Base-by-base conservation (phyloP, 1,140 invertebrate species). In the Mizuhopecten yessoensis region DNA sequence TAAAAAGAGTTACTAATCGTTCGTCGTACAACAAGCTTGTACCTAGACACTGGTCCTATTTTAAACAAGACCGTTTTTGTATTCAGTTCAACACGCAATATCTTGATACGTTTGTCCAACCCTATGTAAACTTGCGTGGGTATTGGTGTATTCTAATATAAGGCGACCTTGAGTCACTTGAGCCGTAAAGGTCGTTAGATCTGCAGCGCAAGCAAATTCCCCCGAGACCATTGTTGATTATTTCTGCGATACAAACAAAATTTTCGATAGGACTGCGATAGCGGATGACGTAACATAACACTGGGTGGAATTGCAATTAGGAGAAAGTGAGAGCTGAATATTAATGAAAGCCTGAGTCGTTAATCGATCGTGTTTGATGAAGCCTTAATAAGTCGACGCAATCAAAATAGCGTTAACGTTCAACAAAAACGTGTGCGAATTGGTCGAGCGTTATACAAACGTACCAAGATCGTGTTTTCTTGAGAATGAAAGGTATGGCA, bases 321-420 rank as follows among this genome's bases (percentile, higher is more conserved):
- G 23, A 3, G 57, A 75, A 75, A 75, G 23, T 29, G 57, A 29
- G 57, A 29, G 23, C 57, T 75, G 57, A 75, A 75, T 75, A 75
- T 75, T 75, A 75, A 75, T 75, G 57, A 75, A 75, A 75, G 23
- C 57, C 57, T 29, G n/a, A 7, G 57, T 75, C 57, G 57, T 75
- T 75, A 75, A 75, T 75, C 57, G 57, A 75, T 75, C 57, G 57
- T 75, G 57, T 75, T 75, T 17, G 23, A 29, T 75, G 23, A 75
- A 75, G 57, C 57, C 57, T 75, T 5, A 75, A 75, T 75, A 75
- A 75, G 57, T 75, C 57, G 57, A 75, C 57, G 57, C n/a, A 17
- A 75, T 75, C 57, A 75, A 75, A 75, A n/a, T 29, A 75, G 0
- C 57, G 17, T 75, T 75, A 75, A 75, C 11, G 57, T 75, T 29